Percentiles rank a stretch among this genome's conserved stretches.
Conservation (phyloP, 2,888 invertebrate genomes). For the Plagodis pulveraria region DNA sequence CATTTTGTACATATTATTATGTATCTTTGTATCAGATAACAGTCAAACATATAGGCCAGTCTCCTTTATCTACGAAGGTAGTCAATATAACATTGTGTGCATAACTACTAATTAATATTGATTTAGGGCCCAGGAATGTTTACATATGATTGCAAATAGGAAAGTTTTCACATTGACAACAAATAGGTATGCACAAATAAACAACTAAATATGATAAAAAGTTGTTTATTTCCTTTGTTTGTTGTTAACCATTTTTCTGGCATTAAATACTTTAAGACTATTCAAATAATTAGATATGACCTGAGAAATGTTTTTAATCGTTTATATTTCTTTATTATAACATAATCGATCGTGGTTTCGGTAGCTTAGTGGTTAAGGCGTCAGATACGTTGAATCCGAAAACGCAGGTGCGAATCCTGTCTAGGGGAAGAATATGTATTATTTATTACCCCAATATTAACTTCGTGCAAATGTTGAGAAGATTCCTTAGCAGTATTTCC, state of each 20-base stretch:
- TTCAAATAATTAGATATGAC: no score
- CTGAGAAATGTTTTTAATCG: no score
- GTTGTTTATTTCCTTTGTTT: constrained; percentile 34
- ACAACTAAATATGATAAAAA: constrained; percentile 31
- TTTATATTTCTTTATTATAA: no score
- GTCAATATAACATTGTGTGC: constrained; percentile 8
- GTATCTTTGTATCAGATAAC: not conserved
- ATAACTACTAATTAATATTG: constrained; percentile 18
- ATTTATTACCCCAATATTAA: no score
- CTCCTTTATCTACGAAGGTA: constrained; percentile 12
- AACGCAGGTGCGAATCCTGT: no score
- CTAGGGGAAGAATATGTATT: no score
- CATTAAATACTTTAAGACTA: not conserved
- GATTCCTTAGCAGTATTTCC: no score
- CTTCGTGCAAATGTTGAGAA: no score
- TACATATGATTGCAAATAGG: constrained; percentile 28
- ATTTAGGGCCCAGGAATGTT: constrained; percentile 30
- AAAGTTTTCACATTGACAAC: constrained; percentile 28
- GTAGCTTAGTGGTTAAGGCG: no score
- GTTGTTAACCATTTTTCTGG: constrained; percentile 9
- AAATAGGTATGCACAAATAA: constrained; percentile 25
- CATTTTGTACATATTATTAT: no score
- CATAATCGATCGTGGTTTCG: no score
- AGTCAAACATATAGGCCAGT: constrained; percentile 26
- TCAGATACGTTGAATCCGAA: no score